These are phyloP conservation scores for Drosophila sordidapex DNA, from an alignment of 2,888 invertebrate species.

Conservation along the genomic window DNA sequence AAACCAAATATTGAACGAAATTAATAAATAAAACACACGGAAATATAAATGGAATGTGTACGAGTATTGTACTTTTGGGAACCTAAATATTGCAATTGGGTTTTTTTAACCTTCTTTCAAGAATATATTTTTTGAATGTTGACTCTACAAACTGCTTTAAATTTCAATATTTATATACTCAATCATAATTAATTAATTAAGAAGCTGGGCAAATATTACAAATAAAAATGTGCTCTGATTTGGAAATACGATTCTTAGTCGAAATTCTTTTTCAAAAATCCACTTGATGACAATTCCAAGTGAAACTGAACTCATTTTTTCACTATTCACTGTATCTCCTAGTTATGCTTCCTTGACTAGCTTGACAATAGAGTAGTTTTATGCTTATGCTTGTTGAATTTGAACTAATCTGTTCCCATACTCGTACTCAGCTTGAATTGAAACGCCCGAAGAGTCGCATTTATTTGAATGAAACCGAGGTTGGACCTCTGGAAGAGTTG, in stretches of 20 bases:
- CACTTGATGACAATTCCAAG: background rate
- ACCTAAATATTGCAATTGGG: background rate
- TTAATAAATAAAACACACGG: background rate
- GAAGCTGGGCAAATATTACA: background rate
- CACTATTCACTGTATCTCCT: background rate
- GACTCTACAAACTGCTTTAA: background rate
- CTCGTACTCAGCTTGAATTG: slow-evolving; percentile 72
- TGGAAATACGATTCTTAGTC: background rate
- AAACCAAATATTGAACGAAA: background rate
- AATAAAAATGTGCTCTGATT: background rate
- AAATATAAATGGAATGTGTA: background rate
- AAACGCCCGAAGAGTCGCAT: slow-evolving; percentile 83
- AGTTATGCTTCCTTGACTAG: no score
- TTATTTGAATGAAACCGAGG: slow-evolving; percentile 80
- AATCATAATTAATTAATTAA: background rate
- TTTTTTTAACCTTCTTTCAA: background rate
- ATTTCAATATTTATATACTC: background rate
- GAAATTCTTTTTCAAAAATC: background rate
- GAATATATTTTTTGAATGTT: background rate
- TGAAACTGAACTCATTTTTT: background rate
- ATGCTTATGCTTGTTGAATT: background rate
- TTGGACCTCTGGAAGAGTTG: slow-evolving; percentile 61
- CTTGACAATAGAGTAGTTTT: background rate
- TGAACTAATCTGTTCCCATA: background rate
- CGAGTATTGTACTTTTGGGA: background rate